Percentiles rank a stretch among this genome's conserved stretches.
These are phyloP conservation scores for Pyrrhosoma nymphula DNA, from an alignment of 2,888 invertebrate species.

Conservation along the genomic window DNA sequence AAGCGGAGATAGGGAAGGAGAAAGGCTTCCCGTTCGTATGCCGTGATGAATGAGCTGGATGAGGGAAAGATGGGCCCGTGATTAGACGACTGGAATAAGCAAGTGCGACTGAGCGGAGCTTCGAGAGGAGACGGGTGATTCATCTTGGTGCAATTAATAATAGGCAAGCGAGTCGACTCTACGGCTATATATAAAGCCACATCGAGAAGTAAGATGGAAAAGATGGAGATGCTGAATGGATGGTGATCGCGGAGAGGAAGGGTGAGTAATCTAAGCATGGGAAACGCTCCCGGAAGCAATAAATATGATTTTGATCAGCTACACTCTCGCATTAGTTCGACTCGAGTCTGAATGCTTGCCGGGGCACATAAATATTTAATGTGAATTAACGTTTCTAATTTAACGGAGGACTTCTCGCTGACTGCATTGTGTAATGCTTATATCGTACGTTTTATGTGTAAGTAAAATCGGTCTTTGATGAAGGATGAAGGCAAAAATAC, in stretches of 20 bases:
- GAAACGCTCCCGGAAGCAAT: neutral
- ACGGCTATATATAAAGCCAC: neutral
- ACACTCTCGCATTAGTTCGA: neutral
- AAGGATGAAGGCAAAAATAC: too few species aligned
- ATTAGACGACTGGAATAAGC: constrained; percentile 7
- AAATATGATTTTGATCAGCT: neutral
- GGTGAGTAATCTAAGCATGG: neutral
- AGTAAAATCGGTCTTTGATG: too few species aligned
- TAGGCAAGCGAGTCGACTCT: constrained; percentile 1
- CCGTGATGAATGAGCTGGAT: neutral
- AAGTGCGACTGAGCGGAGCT: neutral
- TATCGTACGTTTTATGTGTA: too few species aligned
- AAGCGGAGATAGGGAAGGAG: neutral
- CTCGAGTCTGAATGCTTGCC: neutral
- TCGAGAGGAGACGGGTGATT: neutral
- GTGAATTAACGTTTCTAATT: neutral
- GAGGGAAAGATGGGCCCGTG: neutral
- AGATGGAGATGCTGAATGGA: neutral
- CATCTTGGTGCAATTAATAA: neutral
- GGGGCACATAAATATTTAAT: neutral
- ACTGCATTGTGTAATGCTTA: too few species aligned
- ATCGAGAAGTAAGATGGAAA: neutral
- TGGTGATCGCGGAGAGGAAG: neutral
- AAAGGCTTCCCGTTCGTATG: neutral
- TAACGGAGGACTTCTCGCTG: too few species aligned